phyloP scores from a whole-genome alignment of 2,113 vertebrate genomes.

The Polyodon spathula region DNA sequence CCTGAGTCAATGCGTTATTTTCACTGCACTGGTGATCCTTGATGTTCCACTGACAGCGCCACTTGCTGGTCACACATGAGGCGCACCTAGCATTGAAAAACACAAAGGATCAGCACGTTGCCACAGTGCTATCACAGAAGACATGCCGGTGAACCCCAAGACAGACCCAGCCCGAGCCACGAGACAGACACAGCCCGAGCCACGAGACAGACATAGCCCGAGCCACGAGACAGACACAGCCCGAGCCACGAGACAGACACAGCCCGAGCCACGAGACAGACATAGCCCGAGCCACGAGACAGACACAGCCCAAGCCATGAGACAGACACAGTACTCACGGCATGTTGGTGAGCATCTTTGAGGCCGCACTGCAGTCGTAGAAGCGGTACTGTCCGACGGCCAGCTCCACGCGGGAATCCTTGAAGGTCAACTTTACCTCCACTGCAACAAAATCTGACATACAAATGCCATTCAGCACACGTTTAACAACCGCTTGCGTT shows the following conservation, averaged over 20 bases:
- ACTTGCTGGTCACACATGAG: slow-evolving; percentile 78
- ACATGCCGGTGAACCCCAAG: too few species aligned
- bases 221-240: too few species aligned
- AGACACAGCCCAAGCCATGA: neutral
- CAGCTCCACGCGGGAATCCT: slow-evolving; percentile 36
- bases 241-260: neutral
- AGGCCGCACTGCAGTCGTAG: slow-evolving; percentile 61
- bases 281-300: neutral
- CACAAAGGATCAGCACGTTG: neutral
- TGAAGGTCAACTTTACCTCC: slow-evolving; percentile 44
- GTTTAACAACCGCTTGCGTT: too few species aligned
- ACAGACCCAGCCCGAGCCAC: neutral
- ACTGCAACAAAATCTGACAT: slow-evolving; percentile 55
- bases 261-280: neutral
- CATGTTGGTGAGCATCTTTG: slow-evolving; percentile 50
- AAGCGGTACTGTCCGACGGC: slow-evolving; percentile 58
- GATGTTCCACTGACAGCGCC: slow-evolving; percentile 87
- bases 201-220: too few species aligned
- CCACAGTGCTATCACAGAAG: too few species aligned
- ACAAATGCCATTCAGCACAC: neutral
- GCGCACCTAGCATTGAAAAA: slow-evolving; percentile 62
- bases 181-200: neutral
- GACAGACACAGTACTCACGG: slow-evolving; percentile 50
- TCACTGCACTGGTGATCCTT: slow-evolving; percentile 69
- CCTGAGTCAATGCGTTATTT: slow-evolving; percentile 18